Conservation (phyloP, 2,888 invertebrate species). For the Plebejus argus region DNA sequence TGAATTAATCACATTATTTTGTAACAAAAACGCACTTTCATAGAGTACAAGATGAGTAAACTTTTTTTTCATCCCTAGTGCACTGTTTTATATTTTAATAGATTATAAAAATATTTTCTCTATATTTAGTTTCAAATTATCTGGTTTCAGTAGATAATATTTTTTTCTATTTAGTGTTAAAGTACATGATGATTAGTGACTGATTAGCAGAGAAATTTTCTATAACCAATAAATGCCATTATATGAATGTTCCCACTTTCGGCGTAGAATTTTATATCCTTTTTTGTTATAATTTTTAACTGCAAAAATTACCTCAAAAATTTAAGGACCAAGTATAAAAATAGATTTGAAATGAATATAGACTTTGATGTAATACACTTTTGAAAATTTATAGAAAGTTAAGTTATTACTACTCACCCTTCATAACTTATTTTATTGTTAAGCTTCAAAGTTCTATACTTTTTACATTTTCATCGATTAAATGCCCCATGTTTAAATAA, state of each 20-base stretch:
- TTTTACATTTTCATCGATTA: not conserved
- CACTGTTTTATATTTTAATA: not conserved
- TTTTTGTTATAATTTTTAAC: not conserved
- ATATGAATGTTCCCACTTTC: not conserved
- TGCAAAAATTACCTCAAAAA: not conserved
- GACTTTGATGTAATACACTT: not conserved
- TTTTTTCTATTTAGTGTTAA: not conserved
- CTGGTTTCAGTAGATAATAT: not conserved
- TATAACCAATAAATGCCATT: not conserved
- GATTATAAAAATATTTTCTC: not conserved
- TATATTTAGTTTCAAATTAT: not conserved
- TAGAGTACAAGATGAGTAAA: not conserved
- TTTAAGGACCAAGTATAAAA: conserved; percentile 10
- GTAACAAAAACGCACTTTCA: not conserved
- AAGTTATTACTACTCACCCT: not conserved
- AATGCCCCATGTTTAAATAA: not conserved
- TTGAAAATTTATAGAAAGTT: conserved; percentile 1
- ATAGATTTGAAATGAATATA: not conserved
- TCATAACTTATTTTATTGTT: not conserved
- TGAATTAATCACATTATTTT: not conserved
- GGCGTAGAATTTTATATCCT: not conserved
- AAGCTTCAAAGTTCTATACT: not conserved
- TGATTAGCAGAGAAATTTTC: not conserved
- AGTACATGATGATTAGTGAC: not conserved
- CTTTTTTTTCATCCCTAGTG: not conserved